Conservation (phyloP, 53 echinoderm and acorn worm species). For the Echinarachnius parma region DNA sequence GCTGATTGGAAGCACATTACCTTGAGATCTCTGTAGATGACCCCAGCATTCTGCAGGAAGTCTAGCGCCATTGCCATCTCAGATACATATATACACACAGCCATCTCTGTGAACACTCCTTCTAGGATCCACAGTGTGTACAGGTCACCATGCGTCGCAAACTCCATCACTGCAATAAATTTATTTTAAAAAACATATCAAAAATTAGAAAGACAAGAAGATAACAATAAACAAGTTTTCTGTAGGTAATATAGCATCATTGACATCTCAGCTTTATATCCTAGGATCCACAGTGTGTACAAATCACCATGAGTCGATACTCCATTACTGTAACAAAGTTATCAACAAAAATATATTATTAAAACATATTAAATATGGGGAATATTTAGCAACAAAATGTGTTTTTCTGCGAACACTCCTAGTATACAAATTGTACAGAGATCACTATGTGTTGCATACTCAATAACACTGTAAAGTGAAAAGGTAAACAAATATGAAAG, state of each 20-base stretch:
- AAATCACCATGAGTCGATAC: constrained; percentile 94
- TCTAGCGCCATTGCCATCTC: constrained; percentile 93
- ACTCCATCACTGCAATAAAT: constrained; percentile 81
- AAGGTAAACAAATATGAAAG: too few species aligned
- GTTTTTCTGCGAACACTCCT: too few species aligned
- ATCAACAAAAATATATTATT: too few species aligned
- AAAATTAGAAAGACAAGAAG: too few species aligned
- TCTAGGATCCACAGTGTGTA: constrained; percentile 95
- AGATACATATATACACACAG: constrained; percentile 80
- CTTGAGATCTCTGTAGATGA: constrained; percentile 95
- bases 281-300: constrained; percentile 91
- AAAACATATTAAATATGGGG: too few species aligned
- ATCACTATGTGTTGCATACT: too few species aligned
- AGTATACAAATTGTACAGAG: too few species aligned
- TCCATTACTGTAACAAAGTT: constrained; percentile 75
- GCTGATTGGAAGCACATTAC: constrained; percentile 28
- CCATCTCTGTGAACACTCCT: constrained; percentile 84
- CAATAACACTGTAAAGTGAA: too few species aligned
- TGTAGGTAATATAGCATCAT: too few species aligned
- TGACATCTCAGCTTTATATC: constrained; percentile 87
- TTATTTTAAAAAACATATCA: too few species aligned
- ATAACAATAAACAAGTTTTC: too few species aligned
- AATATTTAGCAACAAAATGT: too few species aligned
- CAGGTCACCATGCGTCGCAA: constrained; percentile 93
- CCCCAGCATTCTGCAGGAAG: constrained; percentile 91